These are phyloP conservation scores for Scaptodrosophila lebanonensis DNA, from an alignment of 1,140 invertebrate genomes.

Conservation along the genomic window DNA sequence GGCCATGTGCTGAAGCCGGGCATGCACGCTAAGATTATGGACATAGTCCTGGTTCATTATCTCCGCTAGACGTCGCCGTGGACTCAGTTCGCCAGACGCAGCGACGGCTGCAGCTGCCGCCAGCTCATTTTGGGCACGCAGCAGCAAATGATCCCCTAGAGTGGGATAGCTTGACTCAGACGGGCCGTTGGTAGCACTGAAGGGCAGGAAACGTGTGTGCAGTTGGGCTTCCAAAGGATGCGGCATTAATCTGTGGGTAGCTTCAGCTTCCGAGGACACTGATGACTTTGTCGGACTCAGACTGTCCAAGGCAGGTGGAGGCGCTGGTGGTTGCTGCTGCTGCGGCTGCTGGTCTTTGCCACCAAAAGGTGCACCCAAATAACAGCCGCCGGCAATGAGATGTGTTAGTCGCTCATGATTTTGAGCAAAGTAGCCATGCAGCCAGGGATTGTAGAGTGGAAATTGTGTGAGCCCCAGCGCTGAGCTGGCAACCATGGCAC, in stretches of 20 bases:
- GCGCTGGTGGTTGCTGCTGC: not conserved
- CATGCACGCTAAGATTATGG: conserved; percentile 55
- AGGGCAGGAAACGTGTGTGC: conserved; percentile 58
- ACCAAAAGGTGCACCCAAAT: conserved; percentile 35
- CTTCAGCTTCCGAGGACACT: conserved; percentile 10
- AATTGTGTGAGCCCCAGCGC: conserved; percentile 68
- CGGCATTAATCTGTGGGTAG: conserved; percentile 25
- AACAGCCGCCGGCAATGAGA: conserved; percentile 61
- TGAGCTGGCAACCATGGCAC: conserved; percentile 62
- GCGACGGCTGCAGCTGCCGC: conserved; percentile 8
- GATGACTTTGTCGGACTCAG: conserved; percentile 15
- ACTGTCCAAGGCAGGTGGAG: conserved; percentile 42
- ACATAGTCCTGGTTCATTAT: conserved; percentile 68
- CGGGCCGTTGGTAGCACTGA: conserved; percentile 31
- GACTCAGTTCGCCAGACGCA: conserved; percentile 45
- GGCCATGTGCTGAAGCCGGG: conserved; percentile 59
- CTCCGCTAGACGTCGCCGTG: conserved; percentile 54
- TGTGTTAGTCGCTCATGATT: conserved; percentile 70
- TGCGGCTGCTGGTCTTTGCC: conserved; percentile 27
- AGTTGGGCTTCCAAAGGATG: conserved; percentile 28
- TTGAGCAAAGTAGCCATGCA: conserved; percentile 72
- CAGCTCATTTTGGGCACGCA: not conserved
- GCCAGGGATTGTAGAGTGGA: conserved; percentile 75
- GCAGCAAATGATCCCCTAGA: not conserved
- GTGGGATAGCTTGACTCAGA: not conserved